These are phyloP conservation scores for Solea solea DNA, from an alignment of 2,113 vertebrate genomes.

Conservation along the genomic window DNA sequence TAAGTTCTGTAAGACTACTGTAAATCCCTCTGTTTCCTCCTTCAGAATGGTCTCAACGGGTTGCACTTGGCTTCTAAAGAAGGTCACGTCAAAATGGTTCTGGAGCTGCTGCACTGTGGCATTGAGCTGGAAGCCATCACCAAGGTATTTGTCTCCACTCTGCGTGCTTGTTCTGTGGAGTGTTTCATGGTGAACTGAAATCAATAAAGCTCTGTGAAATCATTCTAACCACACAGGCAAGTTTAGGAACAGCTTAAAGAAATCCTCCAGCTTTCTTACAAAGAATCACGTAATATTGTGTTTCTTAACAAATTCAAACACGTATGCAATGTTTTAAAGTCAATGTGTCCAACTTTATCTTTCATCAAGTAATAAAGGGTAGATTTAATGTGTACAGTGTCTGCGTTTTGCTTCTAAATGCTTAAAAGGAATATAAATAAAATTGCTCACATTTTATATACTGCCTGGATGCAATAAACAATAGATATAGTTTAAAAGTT, in stretches of 20 bases:
- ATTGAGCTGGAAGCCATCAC: conserved; percentile 94
- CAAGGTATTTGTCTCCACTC: conserved; percentile 83
- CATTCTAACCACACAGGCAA: no score
- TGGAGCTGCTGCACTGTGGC: conserved; percentile 92
- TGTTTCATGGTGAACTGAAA: neutral
- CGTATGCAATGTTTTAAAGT: no score
- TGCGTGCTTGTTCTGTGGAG: neutral
- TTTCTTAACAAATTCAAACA: no score
- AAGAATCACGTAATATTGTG: no score
- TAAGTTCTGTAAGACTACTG: conserved; percentile 7
- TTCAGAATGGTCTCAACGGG: conserved; percentile 95
- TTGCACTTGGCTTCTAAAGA: conserved; percentile 98
- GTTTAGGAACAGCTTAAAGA: no score
- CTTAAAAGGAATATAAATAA: neutral
- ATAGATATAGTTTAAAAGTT: conserved; percentile 6
- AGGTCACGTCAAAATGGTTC: conserved; percentile 97
- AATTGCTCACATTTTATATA: neutral
- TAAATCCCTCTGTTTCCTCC: conserved; percentile 46
- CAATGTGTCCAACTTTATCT: no score
- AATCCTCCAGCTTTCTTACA: no score
- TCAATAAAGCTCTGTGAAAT: neutral
- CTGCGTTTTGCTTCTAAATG: neutral
- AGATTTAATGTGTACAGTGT: neutral
- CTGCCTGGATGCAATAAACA: neutral
- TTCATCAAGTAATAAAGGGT: no score